These are phyloP conservation scores for Nannoperca obscura DNA, from an alignment of 2,797 vertebrate species.

Conservation along the genomic window DNA sequence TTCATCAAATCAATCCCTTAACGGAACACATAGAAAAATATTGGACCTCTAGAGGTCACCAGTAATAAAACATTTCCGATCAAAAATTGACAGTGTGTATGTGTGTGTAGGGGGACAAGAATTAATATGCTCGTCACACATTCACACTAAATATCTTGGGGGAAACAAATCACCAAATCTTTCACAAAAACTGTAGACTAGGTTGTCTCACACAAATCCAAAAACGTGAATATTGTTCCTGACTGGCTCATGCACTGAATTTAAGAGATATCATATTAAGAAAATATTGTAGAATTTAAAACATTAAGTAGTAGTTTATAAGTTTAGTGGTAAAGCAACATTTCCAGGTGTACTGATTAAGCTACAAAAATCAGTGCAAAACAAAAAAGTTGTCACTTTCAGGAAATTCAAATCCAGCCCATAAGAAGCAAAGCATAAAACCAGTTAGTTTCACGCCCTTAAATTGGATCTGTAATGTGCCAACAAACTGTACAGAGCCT, in stretches of 20 bases:
- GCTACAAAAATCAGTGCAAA: background rate
- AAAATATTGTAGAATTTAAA: background rate
- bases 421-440: background rate
- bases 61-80: constrained; percentile 8
- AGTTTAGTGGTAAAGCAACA: background rate
- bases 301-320: background rate
- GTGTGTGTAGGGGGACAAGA: no score
- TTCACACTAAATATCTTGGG: background rate
- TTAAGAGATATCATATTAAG: background rate
- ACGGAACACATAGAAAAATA: constrained; percentile 26
- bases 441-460: constrained; percentile 29
- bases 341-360: background rate
- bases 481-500: constrained; percentile 32
- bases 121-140: background rate
- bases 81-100: background rate
- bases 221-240: background rate
- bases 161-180: background rate
- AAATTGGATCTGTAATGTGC: constrained; percentile 12
- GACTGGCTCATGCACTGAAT: background rate
- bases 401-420: background rate
- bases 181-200: background rate
- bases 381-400: constrained; percentile 4
- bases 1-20: constrained; percentile 64
- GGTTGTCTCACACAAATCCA: no score
- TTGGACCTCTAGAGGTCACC: constrained; percentile 48